phyloP scores from a whole-genome alignment of 2,797 vertebrate species.

The Fratercula arctica region DNA sequence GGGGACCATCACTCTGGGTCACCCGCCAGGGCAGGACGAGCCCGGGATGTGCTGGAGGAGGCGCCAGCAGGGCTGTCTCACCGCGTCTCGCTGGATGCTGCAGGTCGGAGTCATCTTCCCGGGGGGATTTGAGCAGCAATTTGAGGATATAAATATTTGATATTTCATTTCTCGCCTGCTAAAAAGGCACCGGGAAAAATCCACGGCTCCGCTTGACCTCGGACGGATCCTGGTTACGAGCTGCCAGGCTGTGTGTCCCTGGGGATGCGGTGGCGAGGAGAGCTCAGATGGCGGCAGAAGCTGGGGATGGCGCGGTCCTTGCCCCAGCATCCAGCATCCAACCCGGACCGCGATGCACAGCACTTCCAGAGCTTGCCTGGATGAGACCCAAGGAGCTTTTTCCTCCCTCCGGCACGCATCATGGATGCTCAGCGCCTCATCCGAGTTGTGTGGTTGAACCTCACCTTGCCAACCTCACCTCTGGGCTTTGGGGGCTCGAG shows the following conservation, averaged over 20 bases:
- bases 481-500: not conserved
- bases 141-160: constrained; percentile 22
- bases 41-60: not conserved
- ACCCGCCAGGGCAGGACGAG: not conserved
- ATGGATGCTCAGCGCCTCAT: not conserved
- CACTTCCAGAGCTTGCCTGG: not conserved
- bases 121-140: not conserved
- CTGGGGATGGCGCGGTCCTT: fast-evolving
- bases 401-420: fast-evolving
- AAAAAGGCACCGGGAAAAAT: not conserved
- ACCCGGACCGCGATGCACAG: fast-evolving
- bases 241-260: fast-evolving
- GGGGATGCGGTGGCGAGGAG: not conserved
- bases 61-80: fast-evolving
- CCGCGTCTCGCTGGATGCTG: fast-evolving
- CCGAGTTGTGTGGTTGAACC: fast-evolving
- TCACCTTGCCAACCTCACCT: not conserved
- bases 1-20: not conserved
- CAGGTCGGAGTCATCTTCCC: not conserved
- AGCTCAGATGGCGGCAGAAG: not conserved
- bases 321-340: not conserved
- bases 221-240: not conserved
- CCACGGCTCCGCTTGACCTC: fast-evolving
- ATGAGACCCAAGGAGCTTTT: not conserved
- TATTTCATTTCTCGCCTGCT: not conserved